These are phyloP conservation scores for Zaprionus lachaisei DNA, from an alignment of 1,140 invertebrate genomes.

Conservation along the genomic window DNA sequence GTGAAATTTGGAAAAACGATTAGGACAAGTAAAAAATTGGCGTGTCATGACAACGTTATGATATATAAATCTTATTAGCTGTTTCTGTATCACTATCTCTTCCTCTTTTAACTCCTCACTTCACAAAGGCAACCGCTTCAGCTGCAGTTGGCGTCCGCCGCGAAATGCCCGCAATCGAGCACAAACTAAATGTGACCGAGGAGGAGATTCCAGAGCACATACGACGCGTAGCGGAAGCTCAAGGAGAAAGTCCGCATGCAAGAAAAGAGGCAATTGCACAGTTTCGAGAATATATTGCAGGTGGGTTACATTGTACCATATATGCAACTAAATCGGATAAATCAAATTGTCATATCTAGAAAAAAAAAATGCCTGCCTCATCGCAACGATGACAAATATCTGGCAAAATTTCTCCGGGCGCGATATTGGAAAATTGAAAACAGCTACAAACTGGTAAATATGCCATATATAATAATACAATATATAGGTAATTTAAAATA, in stretches of 20 bases:
- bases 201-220: constrained; percentile 76
- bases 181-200: constrained; percentile 65
- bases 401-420: constrained; percentile 93
- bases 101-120: too few species aligned
- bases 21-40: too few species aligned
- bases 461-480: not conserved
- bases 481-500: not conserved
- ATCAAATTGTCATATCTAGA: constrained; percentile 85
- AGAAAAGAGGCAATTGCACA: constrained; percentile 86
- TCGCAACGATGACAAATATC: constrained; percentile 92
- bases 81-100: too few species aligned
- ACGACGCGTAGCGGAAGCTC: constrained; percentile 66
- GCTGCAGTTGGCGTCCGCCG: constrained; percentile 13
- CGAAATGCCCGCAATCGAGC: constrained; percentile 73
- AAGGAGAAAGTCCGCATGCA: constrained; percentile 86
- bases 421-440: constrained; percentile 92
- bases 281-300: constrained; percentile 90
- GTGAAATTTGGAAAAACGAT: too few species aligned
- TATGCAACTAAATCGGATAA: not conserved
- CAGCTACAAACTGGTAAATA: constrained; percentile 91
- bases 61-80: too few species aligned
- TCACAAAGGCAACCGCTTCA: constrained; percentile 35
- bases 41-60: too few species aligned
- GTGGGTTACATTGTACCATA: constrained; percentile 84
- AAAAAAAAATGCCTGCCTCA: constrained; percentile 90